Evolutionary conservation across 2,113 vertebrate species (phyloP).

Genomic region (Hippocampus zosterae): DNA sequence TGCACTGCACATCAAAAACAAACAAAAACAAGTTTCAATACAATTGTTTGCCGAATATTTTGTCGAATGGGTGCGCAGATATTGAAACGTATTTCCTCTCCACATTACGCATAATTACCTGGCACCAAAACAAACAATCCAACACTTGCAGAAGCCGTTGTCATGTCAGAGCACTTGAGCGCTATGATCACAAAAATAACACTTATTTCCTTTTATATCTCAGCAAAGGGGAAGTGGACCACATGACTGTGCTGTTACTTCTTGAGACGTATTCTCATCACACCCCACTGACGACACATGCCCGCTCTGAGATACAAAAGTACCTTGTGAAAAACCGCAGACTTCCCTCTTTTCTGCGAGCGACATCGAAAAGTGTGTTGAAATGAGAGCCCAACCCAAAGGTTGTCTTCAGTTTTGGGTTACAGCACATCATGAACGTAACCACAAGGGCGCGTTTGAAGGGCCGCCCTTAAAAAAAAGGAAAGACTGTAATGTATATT

Average conservation of each 20-base stretch:
- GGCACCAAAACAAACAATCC: too few species aligned
- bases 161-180: background rate
- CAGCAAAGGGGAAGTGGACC: slow-evolving; percentile 51
- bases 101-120: too few species aligned
- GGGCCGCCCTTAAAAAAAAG: background rate
- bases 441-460: slow-evolving; percentile 14
- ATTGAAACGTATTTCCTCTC: too few species aligned
- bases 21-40: background rate
- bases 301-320: slow-evolving; percentile 9
- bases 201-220: slow-evolving; percentile 62
- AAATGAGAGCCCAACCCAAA: background rate
- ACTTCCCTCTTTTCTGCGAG: slow-evolving; percentile 52
- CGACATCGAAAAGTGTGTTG: slow-evolving; percentile 18
- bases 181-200: slow-evolving; percentile 62
- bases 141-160: background rate
- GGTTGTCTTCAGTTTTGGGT: slow-evolving; percentile 30
- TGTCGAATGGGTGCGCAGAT: background rate
- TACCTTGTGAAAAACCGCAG: slow-evolving; percentile 39
- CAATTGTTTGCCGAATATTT: background rate
- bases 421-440: slow-evolving; percentile 47
- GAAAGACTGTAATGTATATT: background rate
- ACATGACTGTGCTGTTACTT: slow-evolving; percentile 53
- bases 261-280: slow-evolving; percentile 51
- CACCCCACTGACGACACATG: slow-evolving; percentile 36
- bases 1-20: background rate